Conservation (phyloP, 2,113 vertebrate species). For the Petrocephalus microphthalmus region DNA sequence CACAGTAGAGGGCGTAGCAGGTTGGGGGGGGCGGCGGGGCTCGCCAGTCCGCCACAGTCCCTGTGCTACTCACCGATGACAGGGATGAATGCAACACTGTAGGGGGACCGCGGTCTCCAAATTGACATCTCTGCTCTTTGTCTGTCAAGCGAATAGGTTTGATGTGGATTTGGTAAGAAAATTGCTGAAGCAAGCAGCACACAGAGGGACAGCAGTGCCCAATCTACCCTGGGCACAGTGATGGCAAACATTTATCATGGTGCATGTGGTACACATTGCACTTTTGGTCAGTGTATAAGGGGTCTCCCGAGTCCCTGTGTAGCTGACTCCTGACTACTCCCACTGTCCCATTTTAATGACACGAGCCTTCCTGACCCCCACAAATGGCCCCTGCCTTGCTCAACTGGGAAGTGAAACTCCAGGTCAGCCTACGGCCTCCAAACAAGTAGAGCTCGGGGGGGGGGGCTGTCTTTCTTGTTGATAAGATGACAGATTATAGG, state of each 20-base stretch:
- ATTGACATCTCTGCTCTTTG: constrained; percentile 18
- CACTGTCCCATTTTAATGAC: background rate
- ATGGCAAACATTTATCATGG: constrained; percentile 6
- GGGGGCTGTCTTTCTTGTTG: background rate
- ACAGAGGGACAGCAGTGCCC: background rate
- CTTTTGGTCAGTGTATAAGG: background rate
- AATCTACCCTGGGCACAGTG: background rate
- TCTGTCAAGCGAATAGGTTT: background rate
- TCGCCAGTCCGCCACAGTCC: background rate
- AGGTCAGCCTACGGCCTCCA: background rate
- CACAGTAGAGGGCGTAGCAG: background rate
- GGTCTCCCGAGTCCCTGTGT: background rate
- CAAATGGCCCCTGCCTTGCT: background rate
- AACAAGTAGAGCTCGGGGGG: background rate
- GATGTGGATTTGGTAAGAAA: background rate
- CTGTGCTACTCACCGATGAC: background rate
- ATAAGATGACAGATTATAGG: constrained; percentile 15
- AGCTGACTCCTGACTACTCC: background rate
- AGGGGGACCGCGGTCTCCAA: background rate
- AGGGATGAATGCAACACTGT: constrained; percentile 1
- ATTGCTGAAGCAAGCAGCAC: background rate
- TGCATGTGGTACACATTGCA: background rate
- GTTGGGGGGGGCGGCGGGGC: background rate
- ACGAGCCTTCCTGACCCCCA: background rate
- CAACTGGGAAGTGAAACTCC: background rate